Conservation (phyloP, 2,113 vertebrate species). For the Pseudorectes ferrugineus region DNA sequence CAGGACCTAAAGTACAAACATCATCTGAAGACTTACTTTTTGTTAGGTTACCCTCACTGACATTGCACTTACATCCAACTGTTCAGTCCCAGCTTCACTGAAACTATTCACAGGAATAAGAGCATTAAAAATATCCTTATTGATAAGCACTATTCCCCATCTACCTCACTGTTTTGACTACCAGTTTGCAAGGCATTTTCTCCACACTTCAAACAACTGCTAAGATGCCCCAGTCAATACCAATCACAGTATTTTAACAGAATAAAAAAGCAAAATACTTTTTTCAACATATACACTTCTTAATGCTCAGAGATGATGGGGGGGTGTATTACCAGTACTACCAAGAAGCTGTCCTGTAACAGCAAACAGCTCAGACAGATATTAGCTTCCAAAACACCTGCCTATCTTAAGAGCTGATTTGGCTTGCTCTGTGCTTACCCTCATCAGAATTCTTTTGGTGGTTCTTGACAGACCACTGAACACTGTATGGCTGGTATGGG, state of each 20-base stretch:
- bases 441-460: background rate
- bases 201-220: background rate
- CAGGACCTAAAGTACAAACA: background rate
- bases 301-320: background rate
- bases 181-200: background rate
- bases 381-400: background rate
- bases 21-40: background rate
- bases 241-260: background rate
- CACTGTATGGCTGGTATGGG: too few species aligned
- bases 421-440: background rate
- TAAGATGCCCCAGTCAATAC: background rate
- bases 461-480: background rate
- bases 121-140: background rate
- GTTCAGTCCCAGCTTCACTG: background rate
- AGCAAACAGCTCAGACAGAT: background rate
- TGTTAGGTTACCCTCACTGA: background rate
- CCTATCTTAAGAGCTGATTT: background rate
- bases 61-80: background rate
- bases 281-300: background rate
- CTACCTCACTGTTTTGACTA: background rate
- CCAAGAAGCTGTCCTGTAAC: background rate
- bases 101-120: background rate
- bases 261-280: background rate
- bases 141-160: background rate
- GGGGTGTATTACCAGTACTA: rapidly evolving